phyloP scores from a whole-genome alignment of 1,140 invertebrate genomes.

The Protaetia brevitarsis region DNA sequence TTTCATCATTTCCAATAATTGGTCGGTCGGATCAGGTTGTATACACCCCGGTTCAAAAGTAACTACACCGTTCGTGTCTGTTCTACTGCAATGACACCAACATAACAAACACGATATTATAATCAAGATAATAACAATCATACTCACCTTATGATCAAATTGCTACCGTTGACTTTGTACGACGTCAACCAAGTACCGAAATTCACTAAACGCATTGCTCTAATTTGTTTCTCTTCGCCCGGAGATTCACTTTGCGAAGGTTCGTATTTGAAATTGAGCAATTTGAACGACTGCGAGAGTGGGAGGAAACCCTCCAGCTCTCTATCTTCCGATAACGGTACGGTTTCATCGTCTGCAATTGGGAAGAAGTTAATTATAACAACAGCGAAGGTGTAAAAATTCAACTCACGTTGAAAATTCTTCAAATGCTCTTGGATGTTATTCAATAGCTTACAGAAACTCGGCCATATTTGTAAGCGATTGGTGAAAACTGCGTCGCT shows the following conservation, averaged over 20 bases:
- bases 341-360: conserved; percentile 26
- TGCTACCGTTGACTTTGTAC: conserved; percentile 49
- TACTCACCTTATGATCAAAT: conserved; percentile 36
- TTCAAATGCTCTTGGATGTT: conserved; percentile 56
- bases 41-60: conserved; percentile 44
- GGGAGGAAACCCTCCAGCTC: conserved; percentile 78
- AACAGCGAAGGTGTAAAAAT: too few relatives aligned
- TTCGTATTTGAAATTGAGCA: conserved; percentile 51
- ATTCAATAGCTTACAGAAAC: conserved; percentile 72
- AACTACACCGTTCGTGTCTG: conserved; percentile 24
- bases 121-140: too few relatives aligned
- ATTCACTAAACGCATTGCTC: conserved; percentile 52
- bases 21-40: conserved; percentile 46
- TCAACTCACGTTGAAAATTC: conserved; percentile 50
- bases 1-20: conserved; percentile 47
- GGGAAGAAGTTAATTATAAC: too few relatives aligned
- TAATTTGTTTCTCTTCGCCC: conserved; percentile 38
- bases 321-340: conserved; percentile 75
- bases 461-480: conserved; percentile 72
- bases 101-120: too few relatives aligned
- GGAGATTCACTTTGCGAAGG: conserved; percentile 30
- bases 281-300: conserved; percentile 59
- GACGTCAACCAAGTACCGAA: conserved; percentile 53
- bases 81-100: conserved; percentile 32
- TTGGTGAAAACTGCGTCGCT: conserved; percentile 60